Evolutionary conservation across 1,140 invertebrate species (phyloP).

Genomic region (Pseudomyrmex gracilis): DNA sequence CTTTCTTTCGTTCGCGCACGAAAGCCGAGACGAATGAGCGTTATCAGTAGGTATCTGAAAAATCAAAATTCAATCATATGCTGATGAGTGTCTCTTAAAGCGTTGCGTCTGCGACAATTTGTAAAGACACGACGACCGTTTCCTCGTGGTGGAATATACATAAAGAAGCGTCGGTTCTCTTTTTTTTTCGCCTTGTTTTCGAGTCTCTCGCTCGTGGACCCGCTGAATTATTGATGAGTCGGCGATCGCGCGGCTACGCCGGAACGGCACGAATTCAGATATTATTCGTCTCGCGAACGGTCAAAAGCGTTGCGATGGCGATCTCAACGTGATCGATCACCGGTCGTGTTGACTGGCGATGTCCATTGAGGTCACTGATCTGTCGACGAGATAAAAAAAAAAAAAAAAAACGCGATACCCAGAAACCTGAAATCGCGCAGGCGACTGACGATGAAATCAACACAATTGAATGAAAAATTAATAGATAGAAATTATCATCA

Average conservation of each 20-base stretch:
- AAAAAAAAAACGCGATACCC: not conserved
- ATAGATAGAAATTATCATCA: not conserved
- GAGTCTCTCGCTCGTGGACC: constrained; percentile 69
- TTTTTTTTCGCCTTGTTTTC: constrained; percentile 73
- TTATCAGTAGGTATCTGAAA: constrained; percentile 15
- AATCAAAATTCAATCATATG: constrained; percentile 70
- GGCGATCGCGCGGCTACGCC: constrained; percentile 60
- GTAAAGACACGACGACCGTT: constrained; percentile 50
- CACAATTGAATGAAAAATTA: not conserved
- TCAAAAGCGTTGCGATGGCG: constrained; percentile 53
- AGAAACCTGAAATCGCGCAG: constrained; percentile 29
- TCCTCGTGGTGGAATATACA: constrained; percentile 25
- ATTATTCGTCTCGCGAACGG: constrained; percentile 64
- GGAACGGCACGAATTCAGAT: constrained; percentile 69
- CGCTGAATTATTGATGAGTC: constrained; percentile 79
- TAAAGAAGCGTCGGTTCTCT: constrained; percentile 47
- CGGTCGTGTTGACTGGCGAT: constrained; percentile 65
- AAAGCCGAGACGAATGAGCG: constrained; percentile 34
- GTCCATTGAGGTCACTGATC: constrained; percentile 65
- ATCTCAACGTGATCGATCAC: constrained; percentile 65
- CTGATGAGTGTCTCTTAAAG: constrained; percentile 56
- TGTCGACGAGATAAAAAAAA: constrained; percentile 59
- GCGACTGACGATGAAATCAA: not conserved
- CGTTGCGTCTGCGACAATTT: constrained; percentile 60
- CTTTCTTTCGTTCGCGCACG: not conserved